phyloP scores from a whole-genome alignment of 2,113 vertebrate genomes.

The Crocuta crocuta region DNA sequence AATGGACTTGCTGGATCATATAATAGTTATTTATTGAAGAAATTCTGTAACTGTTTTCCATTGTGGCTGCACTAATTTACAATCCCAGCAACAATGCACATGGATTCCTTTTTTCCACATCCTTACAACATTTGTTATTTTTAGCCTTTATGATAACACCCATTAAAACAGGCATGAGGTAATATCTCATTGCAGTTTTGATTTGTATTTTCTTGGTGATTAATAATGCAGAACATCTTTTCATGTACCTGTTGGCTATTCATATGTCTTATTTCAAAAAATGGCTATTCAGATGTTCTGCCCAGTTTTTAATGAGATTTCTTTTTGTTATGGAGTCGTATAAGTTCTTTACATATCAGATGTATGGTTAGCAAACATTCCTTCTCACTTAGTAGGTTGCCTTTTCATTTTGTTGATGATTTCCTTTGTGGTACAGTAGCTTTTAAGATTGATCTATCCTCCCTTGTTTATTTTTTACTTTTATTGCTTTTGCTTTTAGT shows the following conservation, averaged over 20 bases:
- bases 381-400: neutral
- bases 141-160: neutral
- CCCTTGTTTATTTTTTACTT: neutral
- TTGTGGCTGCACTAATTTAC: neutral
- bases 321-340: neutral
- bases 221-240: neutral
- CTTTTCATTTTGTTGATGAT: neutral
- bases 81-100: neutral
- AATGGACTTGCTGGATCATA: neutral
- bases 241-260: neutral
- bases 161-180: neutral
- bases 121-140: neutral
- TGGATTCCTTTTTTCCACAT: neutral
- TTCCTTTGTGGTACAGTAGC: neutral
- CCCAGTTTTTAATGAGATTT: neutral
- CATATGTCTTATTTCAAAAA: neutral
- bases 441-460: neutral
- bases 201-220: neutral
- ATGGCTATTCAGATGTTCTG: neutral
- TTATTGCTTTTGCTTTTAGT: neutral
- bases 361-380: neutral
- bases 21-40: neutral
- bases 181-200: neutral
- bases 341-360: neutral
- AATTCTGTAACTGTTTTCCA: neutral